Conservation (phyloP, 1,140 invertebrate genomes). For the Drosophila virilis region DNA sequence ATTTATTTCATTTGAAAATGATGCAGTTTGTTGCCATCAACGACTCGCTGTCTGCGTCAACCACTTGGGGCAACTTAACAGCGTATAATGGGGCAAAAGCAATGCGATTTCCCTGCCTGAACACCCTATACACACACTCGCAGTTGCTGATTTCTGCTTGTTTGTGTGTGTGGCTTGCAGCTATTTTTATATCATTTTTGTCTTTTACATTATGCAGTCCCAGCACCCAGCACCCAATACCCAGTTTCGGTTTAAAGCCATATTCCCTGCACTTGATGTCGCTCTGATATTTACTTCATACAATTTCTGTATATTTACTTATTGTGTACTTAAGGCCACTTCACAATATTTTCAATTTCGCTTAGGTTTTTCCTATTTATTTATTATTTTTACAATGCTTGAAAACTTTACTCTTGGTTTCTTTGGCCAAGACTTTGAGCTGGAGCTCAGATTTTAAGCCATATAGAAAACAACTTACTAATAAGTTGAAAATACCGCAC, state of each 20-base stretch:
- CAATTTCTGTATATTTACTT: slow-evolving; percentile 48
- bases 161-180: slow-evolving; percentile 51
- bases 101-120: slow-evolving; percentile 29
- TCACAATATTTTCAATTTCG: slow-evolving; percentile 44
- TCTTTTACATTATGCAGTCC: slow-evolving; percentile 36
- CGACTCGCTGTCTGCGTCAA: slow-evolving; percentile 31
- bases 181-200: slow-evolving; percentile 81
- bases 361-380: slow-evolving; percentile 22
- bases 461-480: slow-evolving; percentile 38
- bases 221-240: too few relatives aligned
- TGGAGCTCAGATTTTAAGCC: slow-evolving; percentile 38
- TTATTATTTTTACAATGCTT: slow-evolving; percentile 26
- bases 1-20: slow-evolving; percentile 81
- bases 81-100: slow-evolving; percentile 31
- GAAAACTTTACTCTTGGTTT: slow-evolving; percentile 16
- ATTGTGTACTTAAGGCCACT: slow-evolving; percentile 47
- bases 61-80: slow-evolving; percentile 50
- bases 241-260: too few relatives aligned
- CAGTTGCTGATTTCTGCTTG: slow-evolving; percentile 5
- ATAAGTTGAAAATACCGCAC: slow-evolving; percentile 68
- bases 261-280: neutral
- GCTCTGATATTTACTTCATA: slow-evolving; percentile 15
- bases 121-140: slow-evolving; percentile 17
- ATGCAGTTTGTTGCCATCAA: slow-evolving; percentile 62
- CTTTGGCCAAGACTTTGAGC: neutral